These are phyloP conservation scores for Crambe crambe DNA, from an alignment of 37 sponge, comb jelly and placozoan species.

Conservation along the genomic window DNA sequence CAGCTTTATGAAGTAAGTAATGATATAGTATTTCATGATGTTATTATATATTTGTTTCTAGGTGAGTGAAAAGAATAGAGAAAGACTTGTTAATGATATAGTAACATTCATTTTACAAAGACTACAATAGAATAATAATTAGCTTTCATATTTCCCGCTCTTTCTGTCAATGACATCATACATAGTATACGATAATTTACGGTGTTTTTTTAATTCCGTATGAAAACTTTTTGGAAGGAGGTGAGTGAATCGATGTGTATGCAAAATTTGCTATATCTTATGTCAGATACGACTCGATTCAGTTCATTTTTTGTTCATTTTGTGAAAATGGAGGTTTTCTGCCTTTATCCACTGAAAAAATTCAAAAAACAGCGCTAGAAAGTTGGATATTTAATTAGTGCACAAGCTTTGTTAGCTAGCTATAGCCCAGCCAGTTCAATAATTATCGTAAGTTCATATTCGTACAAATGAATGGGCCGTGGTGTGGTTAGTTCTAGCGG, in stretches of 20 bases:
- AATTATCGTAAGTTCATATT: too few relatives aligned
- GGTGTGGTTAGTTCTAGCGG: too few relatives aligned
- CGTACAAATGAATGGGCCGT: too few relatives aligned
- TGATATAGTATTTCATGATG: not conserved
- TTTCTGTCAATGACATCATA: conserved; percentile 5
- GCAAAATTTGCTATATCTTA: conserved; percentile 8
- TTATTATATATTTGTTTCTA: not conserved
- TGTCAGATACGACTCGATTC: not conserved
- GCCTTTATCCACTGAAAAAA: not conserved
- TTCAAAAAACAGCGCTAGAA: not conserved
- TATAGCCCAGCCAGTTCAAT: too few relatives aligned
- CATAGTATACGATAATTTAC: conserved; percentile 21
- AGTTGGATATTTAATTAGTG: not conserved
- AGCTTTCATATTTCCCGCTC: not conserved
- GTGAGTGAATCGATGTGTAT: not conserved
- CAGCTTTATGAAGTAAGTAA: conserved; percentile 39
- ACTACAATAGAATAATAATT: not conserved
- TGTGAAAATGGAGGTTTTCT: not conserved
- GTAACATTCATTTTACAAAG: conserved; percentile 23
- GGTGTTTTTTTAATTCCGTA: not conserved
- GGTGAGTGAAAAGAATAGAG: conserved; percentile 59
- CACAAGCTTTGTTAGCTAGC: too few relatives aligned
- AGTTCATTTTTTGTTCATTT: conserved; percentile 2
- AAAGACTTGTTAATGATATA: conserved; percentile 28
- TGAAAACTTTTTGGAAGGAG: not conserved